A percentile compares a stretch with the other conserved stretches of the same genome.
phyloP scores from a whole-genome alignment of 2,888 invertebrate species.

The Beris chalybata region DNA sequence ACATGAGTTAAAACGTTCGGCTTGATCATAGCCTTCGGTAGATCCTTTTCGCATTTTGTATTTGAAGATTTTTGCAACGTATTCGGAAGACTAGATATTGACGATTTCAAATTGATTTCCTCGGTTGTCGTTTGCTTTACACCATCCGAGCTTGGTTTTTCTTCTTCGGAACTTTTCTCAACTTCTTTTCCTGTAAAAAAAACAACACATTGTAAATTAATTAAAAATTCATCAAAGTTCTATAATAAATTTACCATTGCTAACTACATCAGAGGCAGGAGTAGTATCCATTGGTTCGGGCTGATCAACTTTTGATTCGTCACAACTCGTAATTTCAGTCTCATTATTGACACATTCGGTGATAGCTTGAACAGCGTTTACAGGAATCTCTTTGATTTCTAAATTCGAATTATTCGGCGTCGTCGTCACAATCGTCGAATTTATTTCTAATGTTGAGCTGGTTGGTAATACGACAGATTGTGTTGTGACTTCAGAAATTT shows the following conservation, averaged over 20 bases:
- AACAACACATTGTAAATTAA: no score
- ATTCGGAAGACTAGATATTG: neutral
- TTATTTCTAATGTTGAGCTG: conserved; percentile 33
- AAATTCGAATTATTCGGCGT: no score
- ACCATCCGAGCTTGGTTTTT: conserved; percentile 19
- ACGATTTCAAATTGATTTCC: conserved; percentile 16
- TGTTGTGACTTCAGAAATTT: conserved; percentile 11
- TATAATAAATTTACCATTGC: conserved; percentile 30
- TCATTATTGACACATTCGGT: conserved; percentile 20
- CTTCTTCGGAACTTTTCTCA: conserved; percentile 15
- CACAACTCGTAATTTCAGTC: conserved; percentile 42
- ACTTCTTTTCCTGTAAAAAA: no score
- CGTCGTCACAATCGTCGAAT: conserved; percentile 28
- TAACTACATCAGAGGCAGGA: conserved; percentile 25
- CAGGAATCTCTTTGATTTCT: conserved; percentile 12
- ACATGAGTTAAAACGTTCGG: conserved; percentile 95
- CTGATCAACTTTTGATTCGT: conserved; percentile 43
- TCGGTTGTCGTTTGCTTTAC: conserved; percentile 29
- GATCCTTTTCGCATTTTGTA: conserved; percentile 52
- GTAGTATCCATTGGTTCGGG: conserved; percentile 47
- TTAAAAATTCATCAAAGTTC: no score
- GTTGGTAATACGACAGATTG: conserved; percentile 4
- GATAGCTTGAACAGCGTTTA: neutral
- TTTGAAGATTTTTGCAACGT: conserved; percentile 38
- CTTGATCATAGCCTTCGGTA: conserved; percentile 91